Base-by-base conservation (phyloP, 2,888 invertebrate genomes). In the Apodemia zela region DNA sequence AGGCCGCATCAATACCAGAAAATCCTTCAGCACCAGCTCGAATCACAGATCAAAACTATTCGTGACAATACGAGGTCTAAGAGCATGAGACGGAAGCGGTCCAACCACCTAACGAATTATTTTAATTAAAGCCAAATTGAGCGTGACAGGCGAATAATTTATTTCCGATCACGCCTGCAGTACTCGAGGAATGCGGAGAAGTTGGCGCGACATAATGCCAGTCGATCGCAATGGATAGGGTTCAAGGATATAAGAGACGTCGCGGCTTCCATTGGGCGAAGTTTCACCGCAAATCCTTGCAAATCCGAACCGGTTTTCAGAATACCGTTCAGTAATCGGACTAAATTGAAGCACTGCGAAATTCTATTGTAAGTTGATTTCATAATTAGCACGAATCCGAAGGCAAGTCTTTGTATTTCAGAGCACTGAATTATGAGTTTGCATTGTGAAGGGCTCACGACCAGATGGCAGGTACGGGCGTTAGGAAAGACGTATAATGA, bases 131-230 rank as follows among this genome's bases (percentile, higher is more conserved):
- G 61, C 63, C 61, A 38, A 38, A 61, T 54, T 64, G 66, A 62
- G 60, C 49, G 62, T 68, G 69, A 68, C 64, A 61, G 66, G 65
- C 69, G 67, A 62, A 67, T 69, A 68, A 72, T 71, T 72, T 72
- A 72, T 71, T 71, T 72, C 68, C 69, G 68, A 69, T 71, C 68
- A 70, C 69, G 71, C 54, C 63, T 68, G 67, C 65, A 65, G 66
- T 61, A 66, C 64, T 67, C 58, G 59, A 65, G 66, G 67, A 67
- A 68, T 65, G 67, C 67, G 64, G 64, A 45, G 63, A 63, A 68
- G 63, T 67, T 68, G 60, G 63, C 51, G 66, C 60, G 51, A 63
- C 58, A 67, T 65, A 65, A 69, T 64, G 62, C 66, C 65, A 63
- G 45, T 60, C 63, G 67, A 54, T 68, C 63, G 67, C 62, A 65